Base-by-base conservation (phyloP, 2,797 vertebrate genomes). In the Morelia viridis region DNA sequence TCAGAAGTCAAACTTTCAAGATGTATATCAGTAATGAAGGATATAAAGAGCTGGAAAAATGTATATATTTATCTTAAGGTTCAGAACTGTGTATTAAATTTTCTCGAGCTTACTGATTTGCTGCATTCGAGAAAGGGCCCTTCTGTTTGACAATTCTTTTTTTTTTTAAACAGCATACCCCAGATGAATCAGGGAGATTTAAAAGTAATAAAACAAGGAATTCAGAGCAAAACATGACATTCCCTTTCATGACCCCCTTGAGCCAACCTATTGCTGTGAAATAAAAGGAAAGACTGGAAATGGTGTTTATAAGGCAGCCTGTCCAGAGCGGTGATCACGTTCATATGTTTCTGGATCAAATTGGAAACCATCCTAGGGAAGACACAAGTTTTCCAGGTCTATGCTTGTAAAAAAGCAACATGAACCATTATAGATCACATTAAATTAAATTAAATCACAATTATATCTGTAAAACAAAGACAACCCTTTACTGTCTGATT, bases 1-100 rank as follows among this genome's bases (percentile, higher is more conserved):
- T 84, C 61, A 88, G 53, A 61, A 83, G 62, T 93, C 93, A 88
- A 87, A 88, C 85, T 88, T 90, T 65, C 88, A 92, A 90, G 85
- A 89, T 83, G 61, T 50, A 41, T 91, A 90, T 89, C 88, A 85
- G 68, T 35, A 68, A 68, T 64, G 56, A 87, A 93, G 93, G 89
- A 89, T 80, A 87, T 87, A 92, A 90, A 91, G 88, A 84, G 88
- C 87, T 87, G 68, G 50, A 53, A 2, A 87, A 87, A 92, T 93
- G 61, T 92, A 90, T 68, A 87, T 93, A 92, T 92, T 92, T 93
- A 80, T 89, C 53, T 91, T 83, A 87, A 5, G 35, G 35, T 65
- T 90, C 89, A 88, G 89, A 90, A 84, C 50, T 90, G 92, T 65
- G 65, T 92, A 92, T 90, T 92, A 87, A 9, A 58, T 64, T 90